Percentiles rank a stretch among this genome's conserved stretches.
phyloP scores from a whole-genome alignment of 1,140 invertebrate species.

The Drosophila arawakana region DNA sequence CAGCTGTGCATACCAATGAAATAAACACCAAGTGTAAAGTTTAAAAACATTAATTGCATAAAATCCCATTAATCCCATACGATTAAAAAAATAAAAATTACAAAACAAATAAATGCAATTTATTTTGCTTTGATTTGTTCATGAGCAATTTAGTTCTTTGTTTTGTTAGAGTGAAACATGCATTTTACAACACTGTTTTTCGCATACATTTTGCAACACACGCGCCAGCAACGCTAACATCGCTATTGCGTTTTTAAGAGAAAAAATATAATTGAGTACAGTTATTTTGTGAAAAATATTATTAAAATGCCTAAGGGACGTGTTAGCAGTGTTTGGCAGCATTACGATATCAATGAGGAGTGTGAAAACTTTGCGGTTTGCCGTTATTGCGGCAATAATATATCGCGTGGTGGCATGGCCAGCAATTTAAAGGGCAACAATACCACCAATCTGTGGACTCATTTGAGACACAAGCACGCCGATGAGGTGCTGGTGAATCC shows the following conservation, averaged over 20 bases:
- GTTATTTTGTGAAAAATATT: slow-evolving; percentile 27
- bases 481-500: slow-evolving; percentile 68
- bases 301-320: slow-evolving; percentile 68
- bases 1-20: not conserved
- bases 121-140: not conserved
- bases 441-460: slow-evolving; percentile 73
- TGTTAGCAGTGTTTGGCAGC: slow-evolving; percentile 71
- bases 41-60: not conserved
- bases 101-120: not conserved
- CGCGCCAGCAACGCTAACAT: slow-evolving; percentile 64
- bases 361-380: slow-evolving; percentile 75
- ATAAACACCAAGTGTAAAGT: not conserved
- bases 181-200: slow-evolving; percentile 40
- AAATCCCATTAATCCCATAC: not conserved
- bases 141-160: slow-evolving; percentile 24
- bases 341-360: slow-evolving; percentile 73
- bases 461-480: slow-evolving; percentile 69
- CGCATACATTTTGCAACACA: slow-evolving; percentile 48
- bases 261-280: slow-evolving; percentile 46
- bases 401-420: slow-evolving; percentile 76
- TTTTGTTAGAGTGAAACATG: slow-evolving; percentile 13
- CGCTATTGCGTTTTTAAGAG: slow-evolving; percentile 53
- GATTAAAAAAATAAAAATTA: not conserved
- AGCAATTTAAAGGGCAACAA: slow-evolving; percentile 75
- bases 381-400: slow-evolving; percentile 74